These are phyloP conservation scores for Drosophila sulfurigaster DNA, from an alignment of 1,140 invertebrate genomes.

Conservation along the genomic window DNA sequence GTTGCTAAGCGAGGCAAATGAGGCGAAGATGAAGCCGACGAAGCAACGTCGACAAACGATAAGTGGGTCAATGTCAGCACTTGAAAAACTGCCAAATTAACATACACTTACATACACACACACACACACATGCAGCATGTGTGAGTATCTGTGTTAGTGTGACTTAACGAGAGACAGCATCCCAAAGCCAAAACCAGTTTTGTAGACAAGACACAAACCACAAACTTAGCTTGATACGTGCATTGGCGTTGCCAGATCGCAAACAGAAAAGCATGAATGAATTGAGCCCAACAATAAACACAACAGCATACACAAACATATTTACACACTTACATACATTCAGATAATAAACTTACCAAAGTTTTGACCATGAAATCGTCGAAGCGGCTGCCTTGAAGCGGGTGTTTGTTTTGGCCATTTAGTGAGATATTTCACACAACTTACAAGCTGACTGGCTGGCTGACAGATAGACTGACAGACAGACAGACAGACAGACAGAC, in stretches of 20 bases:
- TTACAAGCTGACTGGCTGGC: conserved; percentile 35
- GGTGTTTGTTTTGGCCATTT: conserved; percentile 76
- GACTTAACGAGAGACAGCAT: conserved; percentile 40
- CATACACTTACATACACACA: conserved; percentile 42
- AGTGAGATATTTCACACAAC: conserved; percentile 75
- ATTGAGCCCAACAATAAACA: conserved; percentile 20
- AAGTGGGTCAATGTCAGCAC: conserved; percentile 80
- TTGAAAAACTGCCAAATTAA: conserved; percentile 80
- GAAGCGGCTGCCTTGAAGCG: conserved; percentile 61
- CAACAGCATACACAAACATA: conserved; percentile 13
- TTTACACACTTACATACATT: conserved; percentile 8
- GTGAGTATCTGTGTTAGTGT: conserved; percentile 12
- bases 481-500: too few species aligned
- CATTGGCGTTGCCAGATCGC: conserved; percentile 51
- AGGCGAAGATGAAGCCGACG: conserved; percentile 62
- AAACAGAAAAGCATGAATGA: conserved; percentile 44
- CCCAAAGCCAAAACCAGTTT: conserved; percentile 67
- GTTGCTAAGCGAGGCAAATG: conserved; percentile 65
- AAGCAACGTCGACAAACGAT: conserved; percentile 58
- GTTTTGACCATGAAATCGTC: conserved; percentile 61
- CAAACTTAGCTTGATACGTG: neutral
- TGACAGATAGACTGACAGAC: conserved; percentile 32
- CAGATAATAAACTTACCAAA: conserved; percentile 25
- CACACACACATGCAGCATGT: conserved; percentile 1
- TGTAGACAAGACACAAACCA: conserved; percentile 68